Evolutionary conservation across 92 coral and sea anemone genomes (phyloP).

Genomic region (Epizoanthus fatuus): DNA sequence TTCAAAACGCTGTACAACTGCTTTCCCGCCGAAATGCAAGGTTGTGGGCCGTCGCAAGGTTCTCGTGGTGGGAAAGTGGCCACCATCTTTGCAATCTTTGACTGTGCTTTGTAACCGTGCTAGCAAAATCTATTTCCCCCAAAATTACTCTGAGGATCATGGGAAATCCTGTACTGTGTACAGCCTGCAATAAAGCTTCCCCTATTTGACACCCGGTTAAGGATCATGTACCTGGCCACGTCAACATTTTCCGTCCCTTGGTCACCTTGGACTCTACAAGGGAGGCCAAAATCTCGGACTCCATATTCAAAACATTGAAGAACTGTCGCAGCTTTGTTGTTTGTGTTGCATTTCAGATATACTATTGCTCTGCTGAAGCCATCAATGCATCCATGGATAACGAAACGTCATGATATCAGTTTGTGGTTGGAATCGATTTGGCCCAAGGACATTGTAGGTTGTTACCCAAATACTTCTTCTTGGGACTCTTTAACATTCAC

Average conservation of each 20-base stretch:
- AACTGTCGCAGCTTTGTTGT: constrained; percentile 63
- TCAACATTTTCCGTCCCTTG: constrained; percentile 73
- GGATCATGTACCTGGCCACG: constrained; percentile 71
- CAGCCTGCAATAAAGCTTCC: constrained; percentile 76
- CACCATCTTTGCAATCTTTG: neutral
- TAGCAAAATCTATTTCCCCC: constrained; percentile 4
- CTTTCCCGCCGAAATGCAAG: constrained; percentile 8
- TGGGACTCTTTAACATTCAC: too few species aligned
- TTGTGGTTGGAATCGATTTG: constrained; percentile 75
- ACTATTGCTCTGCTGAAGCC: constrained; percentile 66
- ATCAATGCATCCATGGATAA: constrained; percentile 64
- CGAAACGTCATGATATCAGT: constrained; percentile 65
- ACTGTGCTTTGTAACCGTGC: neutral
- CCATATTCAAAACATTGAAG: constrained; percentile 48
- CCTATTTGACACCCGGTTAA: constrained; percentile 58
- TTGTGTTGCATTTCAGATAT: constrained; percentile 49
- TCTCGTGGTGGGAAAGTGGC: neutral
- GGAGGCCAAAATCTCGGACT: constrained; percentile 63
- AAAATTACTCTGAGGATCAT: constrained; percentile 1
- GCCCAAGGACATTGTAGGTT: constrained; percentile 72
- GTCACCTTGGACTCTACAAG: constrained; percentile 61
- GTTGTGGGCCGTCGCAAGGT: neutral
- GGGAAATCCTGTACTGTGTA: constrained; percentile 9
- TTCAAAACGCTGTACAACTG: constrained; percentile 1
- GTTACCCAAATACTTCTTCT: too few species aligned